Base-by-base conservation (phyloP, 2,888 invertebrate species). In the Pseudoips prasinana region DNA sequence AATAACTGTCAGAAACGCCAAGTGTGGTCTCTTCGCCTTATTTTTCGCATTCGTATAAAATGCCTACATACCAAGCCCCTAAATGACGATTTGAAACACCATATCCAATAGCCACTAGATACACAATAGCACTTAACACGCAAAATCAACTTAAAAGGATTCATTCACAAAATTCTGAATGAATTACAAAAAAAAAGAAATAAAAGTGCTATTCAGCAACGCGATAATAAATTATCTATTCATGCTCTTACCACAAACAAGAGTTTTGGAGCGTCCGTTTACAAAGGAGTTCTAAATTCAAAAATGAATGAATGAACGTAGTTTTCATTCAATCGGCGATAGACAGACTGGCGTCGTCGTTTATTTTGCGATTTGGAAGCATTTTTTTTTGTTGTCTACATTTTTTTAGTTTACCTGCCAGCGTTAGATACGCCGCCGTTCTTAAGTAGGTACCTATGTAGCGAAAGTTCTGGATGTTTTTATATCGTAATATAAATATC, bases 311-410 rank as follows among this genome's bases (percentile, higher is more conserved):
- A 69, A 63, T 58, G 58, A 55, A 47, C 47, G 47, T 54, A 50
- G 52, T 50, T 34, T 26, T 60, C 58, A 63, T 67, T 70, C 66
- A 66, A 65, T 51, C 26, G 11, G 51, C 43, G 56, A 38, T 58
- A 74, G 75, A 73, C 73, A 56, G 49, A 38, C 51, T 56, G 73
- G 73, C 73, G 68, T 52, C 66, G 64, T 60, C 75, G 61, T 58
- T 68, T 62, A 70, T 64, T 60, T 60, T 43, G 61, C 55, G 39
- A 63, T 75, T 73, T 60, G 47, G 48, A 45, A 43, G 43, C 39
- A 45, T 56, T 56, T 58, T 56, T 55, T 56, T 55, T 52, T 42
- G 32, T 33, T 42, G 31, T 46, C 29, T 30, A 7, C 10, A 28
- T 35, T 45, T 53, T 56, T 56, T 46, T 42, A 38, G 9, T 33